Evolutionary conservation across 2,113 vertebrate species (phyloP).

Genomic region (Suncus etruscus): DNA sequence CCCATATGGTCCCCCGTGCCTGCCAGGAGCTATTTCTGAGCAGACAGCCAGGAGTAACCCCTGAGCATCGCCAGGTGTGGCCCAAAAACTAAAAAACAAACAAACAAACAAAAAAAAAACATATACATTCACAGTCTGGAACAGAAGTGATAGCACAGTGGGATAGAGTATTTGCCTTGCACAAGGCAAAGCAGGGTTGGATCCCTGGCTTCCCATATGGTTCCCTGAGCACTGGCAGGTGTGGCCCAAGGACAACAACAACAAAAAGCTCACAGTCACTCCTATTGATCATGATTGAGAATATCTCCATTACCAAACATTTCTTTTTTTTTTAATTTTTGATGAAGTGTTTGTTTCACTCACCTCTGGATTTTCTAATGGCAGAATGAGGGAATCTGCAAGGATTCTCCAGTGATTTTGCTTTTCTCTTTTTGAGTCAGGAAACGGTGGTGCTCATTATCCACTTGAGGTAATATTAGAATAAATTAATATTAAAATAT

Average conservation of each 20-base stretch:
- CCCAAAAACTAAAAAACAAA: too few relatives aligned
- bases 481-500: conserved; percentile 83
- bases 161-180: too few relatives aligned
- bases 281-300: not conserved
- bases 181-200: too few relatives aligned
- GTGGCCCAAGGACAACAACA: not conserved
- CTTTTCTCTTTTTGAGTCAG: conserved; percentile 61
- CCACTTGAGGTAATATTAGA: conserved; percentile 70
- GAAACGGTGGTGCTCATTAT: conserved; percentile 70
- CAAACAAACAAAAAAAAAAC: too few relatives aligned
- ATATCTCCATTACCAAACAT: not conserved
- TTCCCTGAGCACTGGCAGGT: too few relatives aligned
- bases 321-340: not conserved
- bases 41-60: too few relatives aligned
- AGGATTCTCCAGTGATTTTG: conserved; percentile 47
- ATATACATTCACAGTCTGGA: not conserved
- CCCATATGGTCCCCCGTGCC: too few relatives aligned
- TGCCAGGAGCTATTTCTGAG: too few relatives aligned
- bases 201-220: too few relatives aligned
- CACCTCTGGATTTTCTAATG: not conserved
- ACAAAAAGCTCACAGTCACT: not conserved
- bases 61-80: too few relatives aligned
- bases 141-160: too few relatives aligned
- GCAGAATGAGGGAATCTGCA: conserved; percentile 20
- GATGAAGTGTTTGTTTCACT: not conserved